Evolutionary conservation across 2,113 vertebrate species (phyloP).

Genomic region (Alces alces): DNA sequence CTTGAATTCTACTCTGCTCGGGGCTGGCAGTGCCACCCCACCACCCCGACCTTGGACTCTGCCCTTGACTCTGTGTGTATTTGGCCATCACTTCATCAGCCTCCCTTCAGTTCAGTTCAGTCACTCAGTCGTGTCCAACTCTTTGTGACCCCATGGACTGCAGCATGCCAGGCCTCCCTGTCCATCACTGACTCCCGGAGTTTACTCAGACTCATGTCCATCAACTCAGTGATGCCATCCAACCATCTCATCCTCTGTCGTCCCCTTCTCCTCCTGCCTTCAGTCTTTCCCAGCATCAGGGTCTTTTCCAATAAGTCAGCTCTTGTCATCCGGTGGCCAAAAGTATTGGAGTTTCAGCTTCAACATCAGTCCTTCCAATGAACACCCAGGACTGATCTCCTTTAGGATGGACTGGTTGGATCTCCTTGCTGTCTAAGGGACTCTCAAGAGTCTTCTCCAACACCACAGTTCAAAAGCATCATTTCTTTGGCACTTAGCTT

Average conservation of each 20-base stretch:
- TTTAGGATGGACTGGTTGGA: background rate
- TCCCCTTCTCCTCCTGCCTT: background rate
- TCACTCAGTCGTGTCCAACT: background rate
- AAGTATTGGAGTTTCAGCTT: background rate
- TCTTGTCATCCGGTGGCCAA: background rate
- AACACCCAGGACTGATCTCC: background rate
- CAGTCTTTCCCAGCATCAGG: background rate
- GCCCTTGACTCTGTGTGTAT: fast-evolving
- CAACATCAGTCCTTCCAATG: background rate
- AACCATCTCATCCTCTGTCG: background rate
- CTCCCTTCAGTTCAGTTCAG: background rate
- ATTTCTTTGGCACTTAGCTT: background rate
- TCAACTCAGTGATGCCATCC: background rate
- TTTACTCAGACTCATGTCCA: background rate
- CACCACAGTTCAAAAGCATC: background rate
- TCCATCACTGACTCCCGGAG: background rate
- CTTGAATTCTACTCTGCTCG: fast-evolving
- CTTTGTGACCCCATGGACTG: background rate
- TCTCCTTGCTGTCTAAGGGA: background rate
- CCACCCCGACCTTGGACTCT: too few relatives aligned
- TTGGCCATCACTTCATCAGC: fast-evolving
- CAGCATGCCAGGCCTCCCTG: background rate
- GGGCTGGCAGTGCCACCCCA: fast-evolving
- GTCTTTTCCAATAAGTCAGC: background rate
- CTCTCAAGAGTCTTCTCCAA: background rate